Base-by-base conservation (phyloP, 1,140 invertebrate genomes). In the Neuroterus valhalla region DNA sequence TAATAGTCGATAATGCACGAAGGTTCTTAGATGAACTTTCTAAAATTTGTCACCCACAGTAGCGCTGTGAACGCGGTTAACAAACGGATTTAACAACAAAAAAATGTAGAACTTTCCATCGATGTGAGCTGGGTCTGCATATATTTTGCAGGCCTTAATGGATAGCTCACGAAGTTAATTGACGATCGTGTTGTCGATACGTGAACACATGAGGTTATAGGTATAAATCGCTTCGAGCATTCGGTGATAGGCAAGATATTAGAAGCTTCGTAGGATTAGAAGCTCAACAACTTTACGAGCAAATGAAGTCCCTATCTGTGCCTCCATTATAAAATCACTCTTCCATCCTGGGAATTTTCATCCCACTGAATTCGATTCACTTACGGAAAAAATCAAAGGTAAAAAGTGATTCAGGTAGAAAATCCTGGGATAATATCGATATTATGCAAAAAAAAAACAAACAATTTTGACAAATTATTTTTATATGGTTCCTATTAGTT, bases 151-250 rank as follows among this genome's bases (percentile, higher is more conserved):
- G 48, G n/a, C n/a, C 48, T 50, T 50, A 50, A 50, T 50, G 19
- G 48, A 50, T n/a, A 50, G 48, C 48, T 50, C 48, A 50, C 48
- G 48, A 50, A 50, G 48, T 50, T 50, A 50, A 50, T 50, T 50
- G 48, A 50, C 19, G 48, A 50, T 50, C 48, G 48, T 19, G 21
- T 50, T 21, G 48, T 50, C 17, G 48, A 50, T 50, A 50, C 17
- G 48, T 17, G 21, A 50, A 17, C 8, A 21, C 46, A 50, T 19
- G 6, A 11, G 19, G 48, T 50, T 50, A 50, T 50, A 50, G 19
- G 19, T 50, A 50, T 50, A 50, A 50, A 50, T 50, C 48, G 48
- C 48, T 50, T 50, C n/a, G 17, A 50, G 48, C 48, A 50, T 50
- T 50, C 48, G 48, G 48, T 50, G 31, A 8, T 50, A n/a, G 48